These are phyloP conservation scores for Recurvirostra avosetta DNA, from an alignment of 2,113 vertebrate genomes.

Conservation along the genomic window DNA sequence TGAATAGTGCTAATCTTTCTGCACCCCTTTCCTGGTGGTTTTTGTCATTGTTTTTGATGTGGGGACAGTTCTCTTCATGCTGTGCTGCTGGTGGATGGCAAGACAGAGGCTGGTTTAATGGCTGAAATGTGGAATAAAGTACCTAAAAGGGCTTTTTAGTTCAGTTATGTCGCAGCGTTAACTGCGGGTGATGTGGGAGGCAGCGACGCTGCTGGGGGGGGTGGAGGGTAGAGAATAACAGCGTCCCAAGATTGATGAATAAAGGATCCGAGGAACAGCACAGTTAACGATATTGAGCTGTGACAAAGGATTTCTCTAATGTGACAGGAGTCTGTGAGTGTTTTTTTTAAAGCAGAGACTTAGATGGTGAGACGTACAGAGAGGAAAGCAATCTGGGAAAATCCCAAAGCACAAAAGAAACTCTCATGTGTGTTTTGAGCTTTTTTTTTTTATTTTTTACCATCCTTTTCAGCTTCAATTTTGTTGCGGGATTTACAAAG, in stretches of 20 bases:
- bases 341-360: not conserved
- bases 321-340: not conserved
- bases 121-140: not conserved
- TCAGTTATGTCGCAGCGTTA: not conserved
- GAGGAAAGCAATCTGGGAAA: not conserved
- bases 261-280: not conserved
- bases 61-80: accelerated
- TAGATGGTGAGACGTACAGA: not conserved
- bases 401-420: not conserved
- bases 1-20: not conserved
- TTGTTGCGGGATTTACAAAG: not conserved
- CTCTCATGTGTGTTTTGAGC: accelerated
- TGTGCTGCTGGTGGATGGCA: not conserved
- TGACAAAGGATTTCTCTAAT: not conserved
- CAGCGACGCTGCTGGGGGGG: not conserved
- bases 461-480: not conserved
- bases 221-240: not conserved
- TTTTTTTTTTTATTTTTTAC: not conserved
- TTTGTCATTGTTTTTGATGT: not conserved
- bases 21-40: accelerated
- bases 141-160: not conserved
- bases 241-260: not conserved
- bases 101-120: not conserved
- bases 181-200: not conserved
- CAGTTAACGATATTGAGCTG: not conserved